Conservation (phyloP, 2,113 vertebrate genomes). For the Campylomormyrus tamandua region DNA sequence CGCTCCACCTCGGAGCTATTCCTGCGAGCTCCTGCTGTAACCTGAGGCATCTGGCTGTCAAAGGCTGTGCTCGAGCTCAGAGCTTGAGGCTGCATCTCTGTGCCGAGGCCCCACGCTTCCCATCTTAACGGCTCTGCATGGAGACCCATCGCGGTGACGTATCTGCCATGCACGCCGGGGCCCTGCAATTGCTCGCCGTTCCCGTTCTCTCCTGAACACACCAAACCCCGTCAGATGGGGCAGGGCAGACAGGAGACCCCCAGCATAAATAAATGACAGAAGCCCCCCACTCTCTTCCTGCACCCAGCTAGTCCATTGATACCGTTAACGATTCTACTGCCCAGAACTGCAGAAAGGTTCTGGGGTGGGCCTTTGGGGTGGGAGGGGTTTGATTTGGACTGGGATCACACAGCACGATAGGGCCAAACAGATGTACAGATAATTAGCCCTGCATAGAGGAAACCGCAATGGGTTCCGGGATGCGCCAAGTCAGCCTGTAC, state of each 20-base stretch:
- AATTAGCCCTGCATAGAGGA: neutral
- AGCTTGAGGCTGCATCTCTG: neutral
- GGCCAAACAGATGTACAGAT: neutral
- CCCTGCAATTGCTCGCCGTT: neutral
- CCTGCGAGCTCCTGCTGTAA: neutral
- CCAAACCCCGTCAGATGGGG: neutral
- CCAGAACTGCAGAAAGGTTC: neutral
- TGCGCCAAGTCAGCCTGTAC: slow-evolving; percentile 33
- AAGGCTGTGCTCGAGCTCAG: neutral
- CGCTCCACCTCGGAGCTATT: neutral
- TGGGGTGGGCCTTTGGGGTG: neutral
- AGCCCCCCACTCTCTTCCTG: neutral
- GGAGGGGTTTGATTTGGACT: neutral
- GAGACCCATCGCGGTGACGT: neutral
- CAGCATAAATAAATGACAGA: neutral
- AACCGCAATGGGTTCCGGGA: slow-evolving; percentile 1
- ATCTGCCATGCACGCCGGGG: neutral
- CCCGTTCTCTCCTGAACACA: neutral
- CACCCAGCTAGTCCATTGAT: neutral
- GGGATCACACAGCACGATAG: neutral
- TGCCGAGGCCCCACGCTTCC: neutral
- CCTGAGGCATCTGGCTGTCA: neutral
- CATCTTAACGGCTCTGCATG: neutral
- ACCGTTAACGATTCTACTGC: neutral
- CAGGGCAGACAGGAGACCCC: neutral